Evolutionary conservation across 2,888 invertebrate genomes (phyloP), one percentile per base, ranked within the genome.

Genomic region (Drosophila koepferae): DNA sequence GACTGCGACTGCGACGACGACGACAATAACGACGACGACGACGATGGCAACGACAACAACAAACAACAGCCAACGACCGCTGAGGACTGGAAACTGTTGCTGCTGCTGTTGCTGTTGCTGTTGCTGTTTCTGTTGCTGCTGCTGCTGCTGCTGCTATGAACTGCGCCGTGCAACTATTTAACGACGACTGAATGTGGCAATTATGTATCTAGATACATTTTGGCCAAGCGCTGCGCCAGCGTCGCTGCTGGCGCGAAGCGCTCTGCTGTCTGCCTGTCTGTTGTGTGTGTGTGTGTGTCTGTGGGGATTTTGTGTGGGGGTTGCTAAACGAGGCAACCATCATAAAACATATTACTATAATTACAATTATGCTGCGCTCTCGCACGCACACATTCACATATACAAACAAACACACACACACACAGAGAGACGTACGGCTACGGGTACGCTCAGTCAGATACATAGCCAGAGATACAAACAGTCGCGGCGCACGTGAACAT

Each of bases 161-260:
- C 91, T 92, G 91, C 90, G 92, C 89, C 92, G 91, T 92, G 91
- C 92, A 91, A 91, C 92, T 92, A 92, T 91, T 91, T 92, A 92
- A 91, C 91, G 90, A 92, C 92, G 92, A 91, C 91, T 91, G 91
- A 91, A 91, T 91, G 91, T 91, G 92, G 91, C 92, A 91, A 92
- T 91, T 91, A 91, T 92, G 92, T 92, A 91, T 92, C 91, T 92
- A 91, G 92, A 92, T 92, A 91, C 91, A 91, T 91, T 91, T 92
- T 90, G 86, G 91, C 89, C 91, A 91, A 87, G 80, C 89, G 72
- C 73, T 67, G 71, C 73, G 81, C 64, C 76, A 63, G 66, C 83
- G 74, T 64, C 72, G 75, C 63, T 60, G 79, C 58, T 43, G 53
- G 48, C 72, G 70, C 58, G 66, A 54, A 73, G 77, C 68, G 69